Base-by-base conservation (phyloP, 2,113 vertebrate species). In the Protobothrops flavoviridis region DNA sequence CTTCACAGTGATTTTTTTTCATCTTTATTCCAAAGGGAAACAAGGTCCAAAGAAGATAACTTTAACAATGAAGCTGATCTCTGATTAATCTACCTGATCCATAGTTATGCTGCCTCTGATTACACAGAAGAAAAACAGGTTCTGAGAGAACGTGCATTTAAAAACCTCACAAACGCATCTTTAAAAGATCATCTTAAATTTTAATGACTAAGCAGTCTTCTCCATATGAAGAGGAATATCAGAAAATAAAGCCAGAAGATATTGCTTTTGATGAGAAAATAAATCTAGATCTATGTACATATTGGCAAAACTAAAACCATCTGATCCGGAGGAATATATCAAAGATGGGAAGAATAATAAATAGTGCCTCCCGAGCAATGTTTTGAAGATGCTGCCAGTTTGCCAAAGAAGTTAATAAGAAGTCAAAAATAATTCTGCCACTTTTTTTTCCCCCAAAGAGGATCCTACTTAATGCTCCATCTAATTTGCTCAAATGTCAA, bases 401-500 rank as follows among this genome's bases (percentile, higher is more conserved):
- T 81, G 95, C 95, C 93, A 90, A 13, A 95, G 91, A 97, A 97
- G 96, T 97, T 97, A 97, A 97, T 97, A 97, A 98, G 97, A 96
- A 97, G 95, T 97, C 96, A 97, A 95, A 97, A 97, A 97, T 91
- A 94, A 97, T 96, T 96, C 95, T 97, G 95, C 95, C 96, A 95
- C 96, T 92, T 97, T 96, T 97, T 97, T 96, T 95, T 94, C 94
- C 97, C 95, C 96, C 97, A 94, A 97, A 96, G 95, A 97, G 94
- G 95, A 97, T 98, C 95, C 96, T 95, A 97, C 97, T 97, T 98
- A 97, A 97, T 97, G 96, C 96, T 97, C 95, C 97, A 97, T 98
- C 97, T 97, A 97, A 97, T 98, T 98, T 97, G 92, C 94, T 97
- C 96, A 98, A 98, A 97, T 98, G 97, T 97, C 97, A 97, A 96